Evolutionary conservation across 2,888 invertebrate species (phyloP).

Genomic region (Tanypteryx hageni): DNA sequence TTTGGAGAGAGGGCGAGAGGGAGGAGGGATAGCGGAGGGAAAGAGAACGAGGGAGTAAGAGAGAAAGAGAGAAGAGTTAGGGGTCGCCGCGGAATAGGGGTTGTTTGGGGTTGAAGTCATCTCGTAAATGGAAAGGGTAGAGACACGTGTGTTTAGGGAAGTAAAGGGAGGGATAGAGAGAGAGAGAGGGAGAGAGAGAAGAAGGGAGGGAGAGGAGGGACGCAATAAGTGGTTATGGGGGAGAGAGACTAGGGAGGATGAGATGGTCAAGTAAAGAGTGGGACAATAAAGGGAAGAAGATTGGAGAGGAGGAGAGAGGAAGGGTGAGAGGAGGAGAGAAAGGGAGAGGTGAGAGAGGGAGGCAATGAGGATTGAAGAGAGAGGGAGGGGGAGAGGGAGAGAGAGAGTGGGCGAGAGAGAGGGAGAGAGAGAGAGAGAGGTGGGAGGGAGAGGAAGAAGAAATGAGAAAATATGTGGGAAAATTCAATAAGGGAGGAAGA

Average conservation of each 20-base stretch:
- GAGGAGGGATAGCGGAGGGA: not conserved
- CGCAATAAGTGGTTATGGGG: not conserved
- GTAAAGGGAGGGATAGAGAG: not conserved
- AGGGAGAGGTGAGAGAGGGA: not conserved
- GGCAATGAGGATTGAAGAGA: no score
- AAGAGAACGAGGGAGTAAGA: not conserved
- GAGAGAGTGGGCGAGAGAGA: not conserved
- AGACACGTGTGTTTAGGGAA: not conserved
- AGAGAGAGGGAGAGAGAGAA: not conserved
- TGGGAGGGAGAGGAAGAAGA: not conserved
- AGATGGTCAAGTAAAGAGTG: no score
- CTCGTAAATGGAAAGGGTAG: no score
- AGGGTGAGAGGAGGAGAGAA: not conserved
- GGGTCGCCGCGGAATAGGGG: not conserved
- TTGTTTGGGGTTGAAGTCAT: not conserved
- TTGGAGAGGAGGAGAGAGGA: not conserved
- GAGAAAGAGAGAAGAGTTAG: not conserved
- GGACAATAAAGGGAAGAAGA: not conserved
- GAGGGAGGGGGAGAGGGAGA: not conserved
- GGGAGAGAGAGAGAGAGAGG: not conserved
- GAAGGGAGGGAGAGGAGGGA: not conserved
- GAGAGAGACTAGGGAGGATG: not conserved
- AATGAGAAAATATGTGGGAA: not conserved
- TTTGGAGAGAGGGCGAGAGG: not conserved
- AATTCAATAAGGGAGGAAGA: not conserved